Evolutionary conservation across 2,888 invertebrate species (phyloP).

Genomic region (Nomada fucata): DNA sequence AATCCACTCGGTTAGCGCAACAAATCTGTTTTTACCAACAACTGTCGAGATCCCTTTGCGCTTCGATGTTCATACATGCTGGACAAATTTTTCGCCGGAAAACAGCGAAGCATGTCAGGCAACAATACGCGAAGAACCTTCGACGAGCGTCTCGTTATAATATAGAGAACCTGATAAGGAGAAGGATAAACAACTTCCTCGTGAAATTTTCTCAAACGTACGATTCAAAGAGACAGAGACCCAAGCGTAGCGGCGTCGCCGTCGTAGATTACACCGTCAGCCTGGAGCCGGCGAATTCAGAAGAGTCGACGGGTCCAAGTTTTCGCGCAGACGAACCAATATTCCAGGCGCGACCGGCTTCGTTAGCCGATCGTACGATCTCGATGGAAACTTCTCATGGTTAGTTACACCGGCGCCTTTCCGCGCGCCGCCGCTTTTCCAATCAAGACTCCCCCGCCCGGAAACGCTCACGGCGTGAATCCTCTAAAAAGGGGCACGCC

Average conservation of each 20-base stretch:
- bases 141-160: no score
- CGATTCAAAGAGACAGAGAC: background rate
- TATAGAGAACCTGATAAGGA: background rate
- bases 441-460: constrained; percentile 70
- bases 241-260: background rate
- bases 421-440: constrained; percentile 70
- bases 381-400: constrained; percentile 78
- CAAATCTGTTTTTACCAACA: no score
- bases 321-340: constrained; percentile 71
- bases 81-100: no score
- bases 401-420: constrained; percentile 77
- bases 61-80: no score
- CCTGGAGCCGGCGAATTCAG: constrained; percentile 17
- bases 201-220: background rate
- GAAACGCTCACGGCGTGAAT: constrained; percentile 42
- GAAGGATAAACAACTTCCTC: background rate
- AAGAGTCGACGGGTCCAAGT: constrained; percentile 22
- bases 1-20: background rate
- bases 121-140: no score
- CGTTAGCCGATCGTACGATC: constrained; percentile 78
- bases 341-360: constrained; percentile 76
- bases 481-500: constrained; percentile 45
- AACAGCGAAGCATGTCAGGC: no score
- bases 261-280: background rate
- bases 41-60: no score